Conservation (phyloP, 2,113 vertebrate species). For the Bucco capensis region DNA sequence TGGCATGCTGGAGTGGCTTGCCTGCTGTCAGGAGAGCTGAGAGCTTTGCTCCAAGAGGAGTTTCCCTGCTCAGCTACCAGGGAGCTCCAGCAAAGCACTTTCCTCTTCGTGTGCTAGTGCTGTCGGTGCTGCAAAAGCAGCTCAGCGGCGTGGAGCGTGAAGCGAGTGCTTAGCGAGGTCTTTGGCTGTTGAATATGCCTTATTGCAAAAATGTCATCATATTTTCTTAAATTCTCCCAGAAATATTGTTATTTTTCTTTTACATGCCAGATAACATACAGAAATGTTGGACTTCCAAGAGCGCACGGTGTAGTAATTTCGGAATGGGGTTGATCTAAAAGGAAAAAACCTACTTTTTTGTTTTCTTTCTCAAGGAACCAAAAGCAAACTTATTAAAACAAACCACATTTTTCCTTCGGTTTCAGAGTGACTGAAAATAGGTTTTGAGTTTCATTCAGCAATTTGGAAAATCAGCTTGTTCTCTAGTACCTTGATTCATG, state of each 20-base stretch:
- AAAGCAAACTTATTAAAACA: background rate
- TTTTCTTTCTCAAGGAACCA: background rate
- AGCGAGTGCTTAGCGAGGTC: slow-evolving; percentile 4
- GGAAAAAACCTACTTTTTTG: background rate
- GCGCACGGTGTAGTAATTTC: background rate
- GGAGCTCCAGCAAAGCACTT: slow-evolving; percentile 9
- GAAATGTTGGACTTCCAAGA: background rate
- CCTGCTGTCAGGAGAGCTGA: slow-evolving; percentile 53
- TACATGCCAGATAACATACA: background rate
- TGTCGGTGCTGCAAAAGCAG: slow-evolving; percentile 2
- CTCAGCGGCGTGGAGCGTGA: background rate
- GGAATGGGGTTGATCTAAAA: background rate
- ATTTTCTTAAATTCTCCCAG: background rate
- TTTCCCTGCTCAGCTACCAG: background rate
- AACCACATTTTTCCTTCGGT: background rate
- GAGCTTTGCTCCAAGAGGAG: slow-evolving; percentile 49
- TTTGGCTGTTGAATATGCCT: background rate
- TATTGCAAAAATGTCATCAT: background rate
- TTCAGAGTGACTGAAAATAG: slow-evolving; percentile 17
- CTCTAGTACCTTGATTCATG: slow-evolving; percentile 18
- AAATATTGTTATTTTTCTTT: background rate
- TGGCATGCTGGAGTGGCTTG: slow-evolving; percentile 64
- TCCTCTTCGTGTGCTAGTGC: slow-evolving; percentile 4
- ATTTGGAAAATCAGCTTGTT: background rate
- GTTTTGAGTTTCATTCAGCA: slow-evolving; percentile 20